Conservation (phyloP, 1,140 invertebrate species). For the Gryon sp. region DNA sequence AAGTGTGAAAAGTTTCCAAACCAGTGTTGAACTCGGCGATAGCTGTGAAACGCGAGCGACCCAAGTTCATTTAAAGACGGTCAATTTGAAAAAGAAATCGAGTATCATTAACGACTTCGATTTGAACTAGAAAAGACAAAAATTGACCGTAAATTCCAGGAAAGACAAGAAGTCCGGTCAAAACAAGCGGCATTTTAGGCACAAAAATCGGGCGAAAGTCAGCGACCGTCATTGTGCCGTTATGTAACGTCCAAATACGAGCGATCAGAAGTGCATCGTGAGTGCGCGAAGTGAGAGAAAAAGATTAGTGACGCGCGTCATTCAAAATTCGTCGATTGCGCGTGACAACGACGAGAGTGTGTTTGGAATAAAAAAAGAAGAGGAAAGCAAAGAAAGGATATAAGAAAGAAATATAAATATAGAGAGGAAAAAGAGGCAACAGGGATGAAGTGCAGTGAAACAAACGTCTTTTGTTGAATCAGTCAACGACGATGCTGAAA, state of each 20-base stretch:
- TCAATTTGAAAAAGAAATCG: not conserved
- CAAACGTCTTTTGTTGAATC: conserved; percentile 1
- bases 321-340: not conserved
- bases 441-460: conserved; percentile 14
- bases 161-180: not conserved
- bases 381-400: no score
- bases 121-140: not conserved
- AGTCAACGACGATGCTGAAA: conserved; percentile 71
- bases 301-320: conserved; percentile 18
- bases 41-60: not conserved
- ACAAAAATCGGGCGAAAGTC: not conserved
- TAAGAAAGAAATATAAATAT: no score
- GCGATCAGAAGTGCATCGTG: conserved; percentile 8
- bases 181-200: conserved; percentile 10
- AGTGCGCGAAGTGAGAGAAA: conserved; percentile 21
- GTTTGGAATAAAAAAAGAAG: no score
- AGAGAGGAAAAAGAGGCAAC: conserved; percentile 12
- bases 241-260: conserved; percentile 18
- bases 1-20: not conserved
- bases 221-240: not conserved
- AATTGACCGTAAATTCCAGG: not conserved
- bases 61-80: not conserved
- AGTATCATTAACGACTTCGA: not conserved
- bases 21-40: not conserved
- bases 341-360: conserved; percentile 33